These are phyloP conservation scores for Pandemis heparana DNA, from an alignment of 2,888 invertebrate genomes.

Conservation along the genomic window DNA sequence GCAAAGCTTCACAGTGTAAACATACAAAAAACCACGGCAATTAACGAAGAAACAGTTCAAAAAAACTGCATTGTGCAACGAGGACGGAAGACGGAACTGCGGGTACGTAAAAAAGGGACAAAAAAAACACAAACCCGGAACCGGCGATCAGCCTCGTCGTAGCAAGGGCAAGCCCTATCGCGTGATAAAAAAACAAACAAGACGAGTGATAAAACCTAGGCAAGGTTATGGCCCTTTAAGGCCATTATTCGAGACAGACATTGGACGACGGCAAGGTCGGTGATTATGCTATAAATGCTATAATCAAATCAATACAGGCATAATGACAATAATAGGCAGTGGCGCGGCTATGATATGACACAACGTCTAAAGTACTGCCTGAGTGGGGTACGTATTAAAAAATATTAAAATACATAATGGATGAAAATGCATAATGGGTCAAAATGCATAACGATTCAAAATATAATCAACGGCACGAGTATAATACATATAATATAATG, in stretches of 20 bases:
- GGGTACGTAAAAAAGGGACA: constrained; percentile 47
- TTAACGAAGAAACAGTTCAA: neutral
- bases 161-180: constrained; percentile 78
- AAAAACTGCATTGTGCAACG: constrained; percentile 62
- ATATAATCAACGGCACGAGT: too few species aligned
- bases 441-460: too few species aligned
- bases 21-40: neutral
- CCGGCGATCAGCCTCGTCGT: constrained; percentile 59
- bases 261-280: constrained; percentile 5
- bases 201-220: constrained; percentile 65
- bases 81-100: constrained; percentile 67
- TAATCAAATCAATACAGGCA: neutral
- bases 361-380: too few species aligned
- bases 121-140: constrained; percentile 75
- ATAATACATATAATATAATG: too few species aligned
- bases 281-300: neutral
- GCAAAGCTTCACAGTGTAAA: too few species aligned
- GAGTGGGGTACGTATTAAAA: too few species aligned
- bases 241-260: constrained; percentile 10
- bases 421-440: too few species aligned
- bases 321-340: neutral
- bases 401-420: too few species aligned
- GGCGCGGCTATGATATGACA: neutral
- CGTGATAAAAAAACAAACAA: constrained; percentile 64
- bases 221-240: constrained; percentile 71